Base-by-base conservation (phyloP, 2,797 vertebrate genomes). In the Otolemur crassicaudatus region DNA sequence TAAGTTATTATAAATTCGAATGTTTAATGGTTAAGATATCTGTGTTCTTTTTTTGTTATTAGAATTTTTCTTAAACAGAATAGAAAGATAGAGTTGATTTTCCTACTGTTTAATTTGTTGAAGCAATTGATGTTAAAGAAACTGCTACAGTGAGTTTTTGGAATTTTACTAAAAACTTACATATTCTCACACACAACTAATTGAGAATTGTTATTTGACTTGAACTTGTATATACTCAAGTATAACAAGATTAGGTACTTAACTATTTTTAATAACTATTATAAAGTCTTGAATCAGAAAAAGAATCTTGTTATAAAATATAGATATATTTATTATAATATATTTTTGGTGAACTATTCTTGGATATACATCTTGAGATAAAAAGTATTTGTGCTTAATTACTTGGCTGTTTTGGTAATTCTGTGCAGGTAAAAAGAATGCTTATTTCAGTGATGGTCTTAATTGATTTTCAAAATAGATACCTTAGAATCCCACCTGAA, bases 161-260 rank as follows among this genome's bases (percentile, higher is more conserved):
- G 14, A 91, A 95, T 87, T 89, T 61, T 7, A 75, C 27, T 93
- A n/a, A 58, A 53, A 53, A 27, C 34, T 82, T 60, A 20, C n/a
- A 69, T 91, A 60, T 46, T 97, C 20, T 65, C 3, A 65, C 7
- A 67, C 13, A 16, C 2, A 76, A 11, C 16, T 29, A 91, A 19
- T 89, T 95, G 19, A 69, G 27, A 70, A 76, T 95, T 96, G 85
- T 94, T 46, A 82, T 76, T 85, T 94, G 72, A 92, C 9, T 22
- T 67, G 34, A 88, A 34, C 34, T 53, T 53, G 49, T 53, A 53
- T 53, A 53, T 53, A 53, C 40, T 95, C 16, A 87, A 63, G 8
- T 85, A 27, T 43, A n/a, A 61, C 3, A 85, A 77, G 53, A 91
- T 91, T 86, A 75, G 46, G 12, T 67, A 46, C 56, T 90, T 95